A percentile compares a stretch with the other conserved stretches of the same genome.
Evolutionary conservation across 2,888 invertebrate genomes (phyloP).

Genomic region (Cosmorhoe ocellata): DNA sequence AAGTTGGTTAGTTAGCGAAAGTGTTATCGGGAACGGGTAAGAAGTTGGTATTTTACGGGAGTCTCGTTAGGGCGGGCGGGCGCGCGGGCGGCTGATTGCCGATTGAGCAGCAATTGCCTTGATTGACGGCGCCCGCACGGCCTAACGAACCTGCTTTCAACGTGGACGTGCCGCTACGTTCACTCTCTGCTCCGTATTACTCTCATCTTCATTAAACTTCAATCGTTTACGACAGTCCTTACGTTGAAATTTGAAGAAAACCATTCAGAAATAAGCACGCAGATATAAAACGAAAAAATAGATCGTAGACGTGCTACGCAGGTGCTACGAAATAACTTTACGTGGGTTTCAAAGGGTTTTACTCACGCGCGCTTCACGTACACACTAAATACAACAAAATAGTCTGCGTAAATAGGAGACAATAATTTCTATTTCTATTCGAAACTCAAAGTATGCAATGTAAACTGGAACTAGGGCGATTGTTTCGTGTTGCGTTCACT

Average conservation of each 20-base stretch:
- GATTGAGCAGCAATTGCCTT: conserved; percentile 82
- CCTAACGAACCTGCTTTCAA: conserved; percentile 80
- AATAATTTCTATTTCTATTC: not conserved
- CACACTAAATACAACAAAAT: too few species aligned
- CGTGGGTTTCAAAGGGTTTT: too few species aligned
- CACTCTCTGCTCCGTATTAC: conserved; percentile 22
- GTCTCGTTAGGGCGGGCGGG: conserved; percentile 64
- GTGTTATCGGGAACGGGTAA: conserved; percentile 59
- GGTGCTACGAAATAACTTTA: not conserved
- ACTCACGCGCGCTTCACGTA: too few species aligned
- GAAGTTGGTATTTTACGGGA: conserved; percentile 68
- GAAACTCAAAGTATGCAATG: not conserved
- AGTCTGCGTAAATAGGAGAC: too few species aligned
- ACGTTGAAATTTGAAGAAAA: not conserved
- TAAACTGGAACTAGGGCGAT: conserved; percentile 1
- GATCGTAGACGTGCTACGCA: conserved; percentile 5
- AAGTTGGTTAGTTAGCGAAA: conserved; percentile 49
- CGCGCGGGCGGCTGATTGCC: conserved; percentile 73
- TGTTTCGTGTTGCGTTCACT: conserved; percentile 38
- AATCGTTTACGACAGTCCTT: conserved; percentile 10
- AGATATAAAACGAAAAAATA: not conserved
- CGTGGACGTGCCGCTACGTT: conserved; percentile 58
- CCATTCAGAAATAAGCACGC: too few species aligned
- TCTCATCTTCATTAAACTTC: conserved; percentile 12
- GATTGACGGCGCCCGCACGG: conserved; percentile 77